Evolutionary conservation across 2,888 invertebrate genomes (phyloP).

Genomic region (Himalopsyche anomala): DNA sequence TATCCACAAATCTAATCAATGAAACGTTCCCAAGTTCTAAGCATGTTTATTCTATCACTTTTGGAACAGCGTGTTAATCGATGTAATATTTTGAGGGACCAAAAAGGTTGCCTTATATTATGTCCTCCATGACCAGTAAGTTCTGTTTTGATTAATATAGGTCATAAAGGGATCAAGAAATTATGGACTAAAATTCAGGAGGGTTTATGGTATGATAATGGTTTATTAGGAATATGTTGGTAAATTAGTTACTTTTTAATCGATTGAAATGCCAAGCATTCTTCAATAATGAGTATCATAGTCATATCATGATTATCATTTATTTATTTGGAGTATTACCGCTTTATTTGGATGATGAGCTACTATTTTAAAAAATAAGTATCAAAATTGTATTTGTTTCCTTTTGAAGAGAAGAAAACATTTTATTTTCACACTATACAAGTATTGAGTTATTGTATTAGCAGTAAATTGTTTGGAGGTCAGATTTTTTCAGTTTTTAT

Average conservation of each 20-base stretch:
- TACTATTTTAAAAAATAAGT: no score
- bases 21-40: no score
- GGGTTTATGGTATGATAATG: constrained; percentile 25
- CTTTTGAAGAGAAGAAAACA: no score
- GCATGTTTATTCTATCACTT: not conserved
- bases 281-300: not conserved
- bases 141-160: constrained; percentile 12
- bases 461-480: no score
- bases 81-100: not conserved
- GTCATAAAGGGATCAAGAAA: not conserved
- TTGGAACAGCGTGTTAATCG: not conserved
- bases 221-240: not conserved
- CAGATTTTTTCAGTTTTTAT: no score
- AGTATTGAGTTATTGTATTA: no score
- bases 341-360: no score
- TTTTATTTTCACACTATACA: no score
- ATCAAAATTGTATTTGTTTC: no score
- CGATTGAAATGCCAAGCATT: not conserved
- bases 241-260: constrained; percentile 18
- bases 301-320: no score
- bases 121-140: not conserved
- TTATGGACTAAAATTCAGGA: not conserved
- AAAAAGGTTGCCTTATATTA: not conserved
- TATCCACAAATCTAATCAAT: no score
- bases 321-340: no score